Percentiles rank a stretch among this genome's conserved stretches.
These are phyloP conservation scores for Embiotoca jacksoni DNA, from an alignment of 2,113 vertebrate species.

Conservation along the genomic window DNA sequence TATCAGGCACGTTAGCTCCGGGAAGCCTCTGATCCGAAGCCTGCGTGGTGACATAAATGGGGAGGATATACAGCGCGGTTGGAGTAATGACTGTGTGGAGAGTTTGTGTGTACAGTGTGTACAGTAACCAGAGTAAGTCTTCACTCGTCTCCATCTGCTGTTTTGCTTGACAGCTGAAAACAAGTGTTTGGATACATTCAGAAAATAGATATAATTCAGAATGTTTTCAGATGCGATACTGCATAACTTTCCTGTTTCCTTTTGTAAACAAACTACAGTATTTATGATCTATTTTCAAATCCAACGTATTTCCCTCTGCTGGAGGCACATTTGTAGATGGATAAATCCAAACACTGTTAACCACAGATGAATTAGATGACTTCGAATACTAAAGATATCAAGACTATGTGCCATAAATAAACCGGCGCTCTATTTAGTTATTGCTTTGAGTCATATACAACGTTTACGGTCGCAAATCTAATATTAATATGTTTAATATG, in stretches of 20 bases:
- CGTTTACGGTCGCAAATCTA: too few species aligned
- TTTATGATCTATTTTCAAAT: slow-evolving; percentile 11
- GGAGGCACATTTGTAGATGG: slow-evolving; percentile 26
- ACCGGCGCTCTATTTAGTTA: too few species aligned
- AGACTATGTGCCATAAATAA: neutral
- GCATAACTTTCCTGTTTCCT: too few species aligned
- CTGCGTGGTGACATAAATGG: slow-evolving; percentile 10
- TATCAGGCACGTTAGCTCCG: slow-evolving; percentile 42
- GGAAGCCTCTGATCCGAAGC: slow-evolving; percentile 54
- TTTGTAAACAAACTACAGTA: neutral
- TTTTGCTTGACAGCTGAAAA: too few species aligned
- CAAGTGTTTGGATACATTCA: neutral
- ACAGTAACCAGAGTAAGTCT: neutral
- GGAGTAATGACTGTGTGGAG: slow-evolving; percentile 16
- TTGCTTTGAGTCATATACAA: too few species aligned
- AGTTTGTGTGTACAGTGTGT: slow-evolving; percentile 5
- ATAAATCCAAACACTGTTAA: slow-evolving; percentile 1
- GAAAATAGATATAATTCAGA: neutral
- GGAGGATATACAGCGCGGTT: slow-evolving; percentile 19
- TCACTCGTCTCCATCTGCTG: neutral
- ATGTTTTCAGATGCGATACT: neutral
- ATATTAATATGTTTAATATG: too few species aligned
- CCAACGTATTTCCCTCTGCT: slow-evolving; percentile 3
- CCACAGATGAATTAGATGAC: slow-evolving; percentile 6
- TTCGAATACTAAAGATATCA: neutral